Conservation (phyloP, 2,888 invertebrate species). For the Drosophila anceps region DNA sequence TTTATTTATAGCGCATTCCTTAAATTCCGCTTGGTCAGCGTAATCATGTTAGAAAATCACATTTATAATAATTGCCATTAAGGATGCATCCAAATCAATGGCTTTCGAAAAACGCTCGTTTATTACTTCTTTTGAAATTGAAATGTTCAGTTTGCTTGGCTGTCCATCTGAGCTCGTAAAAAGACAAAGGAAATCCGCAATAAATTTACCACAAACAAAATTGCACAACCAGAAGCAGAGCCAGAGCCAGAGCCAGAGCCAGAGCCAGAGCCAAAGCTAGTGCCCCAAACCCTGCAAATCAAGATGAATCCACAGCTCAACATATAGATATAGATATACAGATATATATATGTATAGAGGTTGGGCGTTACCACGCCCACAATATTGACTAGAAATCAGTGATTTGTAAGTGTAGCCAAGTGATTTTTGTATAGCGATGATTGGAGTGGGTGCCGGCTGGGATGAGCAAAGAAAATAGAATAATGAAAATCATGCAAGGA, state of each 20-base stretch:
- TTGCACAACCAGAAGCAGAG: constrained; percentile 42
- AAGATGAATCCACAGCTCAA: constrained; percentile 8
- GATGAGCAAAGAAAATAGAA: constrained; percentile 62
- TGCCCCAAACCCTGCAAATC: constrained; percentile 38
- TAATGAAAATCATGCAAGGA: constrained; percentile 73
- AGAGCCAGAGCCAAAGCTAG: background rate
- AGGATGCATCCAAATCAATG: constrained; percentile 38
- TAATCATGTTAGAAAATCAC: background rate
- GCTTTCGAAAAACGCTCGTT: constrained; percentile 29
- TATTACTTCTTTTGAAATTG: constrained; percentile 34
- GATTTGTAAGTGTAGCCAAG: constrained; percentile 74
- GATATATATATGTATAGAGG: background rate
- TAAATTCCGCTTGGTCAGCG: background rate
- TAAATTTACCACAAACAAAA: constrained; percentile 73
- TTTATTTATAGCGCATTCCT: background rate
- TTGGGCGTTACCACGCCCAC: constrained; percentile 71
- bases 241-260: background rate
- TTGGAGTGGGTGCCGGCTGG: constrained; percentile 3
- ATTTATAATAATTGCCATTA: constrained; percentile 43
- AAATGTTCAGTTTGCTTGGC: constrained; percentile 13
- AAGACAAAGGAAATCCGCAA: constrained; percentile 73
- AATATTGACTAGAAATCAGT: constrained; percentile 68
- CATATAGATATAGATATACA: background rate
- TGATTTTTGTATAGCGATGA: constrained; percentile 34
- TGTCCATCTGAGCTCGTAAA: constrained; percentile 56